phyloP scores from a whole-genome alignment of 2,113 vertebrate species.

The Rattus norvegicus region GRCr8 NC_086026.1:11792001-11792500 shows the following conservation, averaged over 20 bases:
- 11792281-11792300: background rate
- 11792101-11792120: constrained; percentile 4
- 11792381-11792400: background rate
- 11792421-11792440: background rate
- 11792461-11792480: background rate
- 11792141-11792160: background rate
- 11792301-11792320: background rate
- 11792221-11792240: constrained; percentile 20
- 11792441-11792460: background rate
- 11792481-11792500: background rate
- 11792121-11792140: background rate
- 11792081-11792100: background rate
- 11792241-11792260: constrained; percentile 9
- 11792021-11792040: background rate
- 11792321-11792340: background rate
- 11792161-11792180: background rate
- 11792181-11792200: background rate
- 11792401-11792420: background rate
- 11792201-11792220: background rate
- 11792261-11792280: background rate
- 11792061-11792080: background rate
- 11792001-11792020: background rate
- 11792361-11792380: no score
- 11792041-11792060: background rate
- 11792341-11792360: background rate